Base-by-base conservation (phyloP, 2,888 invertebrate species). In the Caenorhabditis imperialis region DNA sequence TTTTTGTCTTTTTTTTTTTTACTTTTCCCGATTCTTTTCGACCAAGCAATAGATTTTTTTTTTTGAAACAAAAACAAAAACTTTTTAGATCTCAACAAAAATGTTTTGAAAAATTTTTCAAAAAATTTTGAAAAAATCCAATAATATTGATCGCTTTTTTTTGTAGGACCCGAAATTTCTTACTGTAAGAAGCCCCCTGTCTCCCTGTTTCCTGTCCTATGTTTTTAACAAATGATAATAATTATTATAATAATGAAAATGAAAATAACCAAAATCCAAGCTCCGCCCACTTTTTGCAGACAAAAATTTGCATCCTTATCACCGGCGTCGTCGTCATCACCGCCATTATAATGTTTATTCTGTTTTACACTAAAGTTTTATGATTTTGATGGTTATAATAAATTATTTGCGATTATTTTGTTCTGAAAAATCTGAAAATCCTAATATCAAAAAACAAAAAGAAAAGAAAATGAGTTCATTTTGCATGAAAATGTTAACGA, bases 271-370 rank as follows among this genome's bases (percentile, higher is more conserved):
- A 7, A 42, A 10, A 8, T 42, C 12, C n/a, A 37, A 16, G 10
- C 37, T 37, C 37, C 23, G 42, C 44, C 20, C 30, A 18, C 20
- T 37, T 22, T 44, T 78, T 80, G 69, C 77, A 83, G 83, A 83
- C 79, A 65, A 80, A 83, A 53, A 77, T 83, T 54, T 81, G 81
- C 72, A 62, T 83, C 20, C 61, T 83, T n/a, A 44, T 82, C 65
- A 63, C 76, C 33, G 78, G 81, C 12, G 70, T 78, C 42, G 62
- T 78, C 14, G 57, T 83, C 45, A 72, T 81, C 55, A 63, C 79
- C 30, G 57, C 58, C 6, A 18, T 80, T 7, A 60, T 72, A 20
- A 74, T 75, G 38, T 42, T 72, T 8, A 67, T 73, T 5, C 35
- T 73, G n/a, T 73, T 73, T 25, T 73, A 44, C 38, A 30, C 67